Conservation (phyloP, 2,797 vertebrate species). For the Rhinella marina region DNA sequence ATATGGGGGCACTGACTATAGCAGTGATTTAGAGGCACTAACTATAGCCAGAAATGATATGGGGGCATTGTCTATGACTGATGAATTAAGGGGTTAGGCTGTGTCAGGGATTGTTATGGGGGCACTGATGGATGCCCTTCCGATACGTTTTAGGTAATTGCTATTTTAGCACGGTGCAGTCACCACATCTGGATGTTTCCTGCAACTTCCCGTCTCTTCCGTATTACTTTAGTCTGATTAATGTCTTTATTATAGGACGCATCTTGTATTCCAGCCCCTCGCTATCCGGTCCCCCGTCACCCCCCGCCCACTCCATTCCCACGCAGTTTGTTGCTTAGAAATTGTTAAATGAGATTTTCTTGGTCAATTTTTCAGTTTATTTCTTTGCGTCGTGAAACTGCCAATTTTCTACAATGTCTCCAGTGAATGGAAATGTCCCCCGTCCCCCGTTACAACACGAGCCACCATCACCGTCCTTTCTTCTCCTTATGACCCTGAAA, state of each 20-base stretch:
- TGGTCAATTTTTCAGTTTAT: neutral
- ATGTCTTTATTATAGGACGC: neutral
- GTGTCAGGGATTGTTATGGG: neutral
- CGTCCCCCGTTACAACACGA: neutral
- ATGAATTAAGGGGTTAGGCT: too few species aligned
- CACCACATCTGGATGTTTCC: neutral
- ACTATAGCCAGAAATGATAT: neutral
- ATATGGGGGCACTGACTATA: neutral
- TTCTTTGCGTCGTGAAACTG: neutral
- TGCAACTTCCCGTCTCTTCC: neutral
- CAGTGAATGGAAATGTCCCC: neutral
- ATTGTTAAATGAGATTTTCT: neutral
- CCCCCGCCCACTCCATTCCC: neutral
- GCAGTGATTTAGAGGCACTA: neutral
- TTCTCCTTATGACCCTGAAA: neutral
- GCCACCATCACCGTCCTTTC: neutral
- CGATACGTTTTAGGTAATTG: neutral
- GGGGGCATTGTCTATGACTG: neutral
- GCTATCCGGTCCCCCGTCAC: neutral
- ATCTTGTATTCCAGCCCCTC: neutral
- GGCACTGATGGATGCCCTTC: neutral
- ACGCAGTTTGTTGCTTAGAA: slow-evolving; percentile 21
- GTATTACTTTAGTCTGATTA: neutral
- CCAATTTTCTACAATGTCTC: neutral
- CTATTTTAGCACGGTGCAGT: neutral